Evolutionary conservation across 2,888 invertebrate species (phyloP).

Genomic region (Ochropacha duplaris): DNA sequence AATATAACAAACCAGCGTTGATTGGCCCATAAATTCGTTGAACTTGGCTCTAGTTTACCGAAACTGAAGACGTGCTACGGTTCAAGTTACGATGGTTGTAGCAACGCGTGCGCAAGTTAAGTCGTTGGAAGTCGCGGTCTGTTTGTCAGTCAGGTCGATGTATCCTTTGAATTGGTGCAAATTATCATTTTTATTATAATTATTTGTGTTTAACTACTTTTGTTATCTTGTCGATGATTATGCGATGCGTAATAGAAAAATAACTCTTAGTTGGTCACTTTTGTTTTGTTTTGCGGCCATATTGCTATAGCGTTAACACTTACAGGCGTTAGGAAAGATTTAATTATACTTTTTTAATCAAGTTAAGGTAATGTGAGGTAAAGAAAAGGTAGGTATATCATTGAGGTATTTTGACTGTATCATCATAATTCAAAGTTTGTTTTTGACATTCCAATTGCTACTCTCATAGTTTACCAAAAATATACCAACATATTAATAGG

Average conservation of each 20-base stretch:
- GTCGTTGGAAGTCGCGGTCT: slow-evolving; percentile 54
- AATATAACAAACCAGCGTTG: slow-evolving; percentile 34
- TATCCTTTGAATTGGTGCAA: slow-evolving; percentile 50
- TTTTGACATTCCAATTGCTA: too few relatives aligned
- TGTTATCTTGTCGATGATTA: not conserved
- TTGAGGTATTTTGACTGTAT: too few relatives aligned
- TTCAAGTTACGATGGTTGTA: slow-evolving; percentile 8
- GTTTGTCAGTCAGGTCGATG: slow-evolving; percentile 53
- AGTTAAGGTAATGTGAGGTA: too few relatives aligned
- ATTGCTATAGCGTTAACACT: not conserved
- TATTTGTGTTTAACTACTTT: not conserved
- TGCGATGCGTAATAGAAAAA: not conserved
- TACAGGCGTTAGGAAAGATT: not conserved
- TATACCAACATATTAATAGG: too few relatives aligned
- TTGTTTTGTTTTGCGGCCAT: not conserved
- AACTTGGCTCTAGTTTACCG: slow-evolving; percentile 5
- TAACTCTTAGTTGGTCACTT: not conserved
- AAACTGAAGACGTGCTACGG: not conserved
- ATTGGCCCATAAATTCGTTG: slow-evolving; percentile 24
- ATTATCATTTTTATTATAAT: slow-evolving; percentile 5
- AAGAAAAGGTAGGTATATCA: too few relatives aligned
- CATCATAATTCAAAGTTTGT: too few relatives aligned
- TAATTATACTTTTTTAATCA: too few relatives aligned
- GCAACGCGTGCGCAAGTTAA: slow-evolving; percentile 3
- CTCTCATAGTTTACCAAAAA: too few relatives aligned